Conservation (phyloP, 2,888 invertebrate genomes). For the Drosophila quasianomalipes region DNA sequence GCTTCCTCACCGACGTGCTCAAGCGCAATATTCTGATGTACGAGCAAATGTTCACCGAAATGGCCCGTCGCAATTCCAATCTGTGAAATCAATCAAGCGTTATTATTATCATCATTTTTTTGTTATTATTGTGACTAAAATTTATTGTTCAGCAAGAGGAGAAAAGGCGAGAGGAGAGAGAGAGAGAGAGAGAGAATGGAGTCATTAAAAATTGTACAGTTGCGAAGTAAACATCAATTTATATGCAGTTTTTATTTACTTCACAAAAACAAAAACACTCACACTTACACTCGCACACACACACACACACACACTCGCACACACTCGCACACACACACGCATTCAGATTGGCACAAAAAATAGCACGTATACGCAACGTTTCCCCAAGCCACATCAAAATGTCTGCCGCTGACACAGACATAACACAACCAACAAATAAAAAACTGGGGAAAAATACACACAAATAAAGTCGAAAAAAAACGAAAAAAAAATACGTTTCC, state of each 20-base stretch:
- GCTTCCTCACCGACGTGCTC: conserved; percentile 99
- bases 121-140: conserved; percentile 25
- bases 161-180: not conserved
- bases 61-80: conserved; percentile 74
- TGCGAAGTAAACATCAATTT: conserved; percentile 34
- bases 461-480: conserved; percentile 6
- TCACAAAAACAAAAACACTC: conserved; percentile 3
- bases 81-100: conserved; percentile 43
- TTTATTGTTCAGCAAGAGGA: conserved; percentile 35
- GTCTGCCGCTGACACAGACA: conserved; percentile 57
- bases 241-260: conserved; percentile 29
- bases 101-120: conserved; percentile 7
- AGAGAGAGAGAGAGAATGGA: no score
- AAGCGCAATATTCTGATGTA: conserved; percentile 98
- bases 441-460: not conserved
- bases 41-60: conserved; percentile 86
- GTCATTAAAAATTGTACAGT: conserved; percentile 32
- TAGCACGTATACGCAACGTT: conserved; percentile 49
- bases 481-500: conserved; percentile 16
- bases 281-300: conserved; percentile 13
- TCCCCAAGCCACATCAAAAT: conserved; percentile 40
- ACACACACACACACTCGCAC: conserved; percentile 15
- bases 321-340: conserved; percentile 1
- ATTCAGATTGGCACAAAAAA: conserved; percentile 15
- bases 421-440: conserved; percentile 5